Percentiles rank a stretch among this genome's conserved stretches.
phyloP scores from a whole-genome alignment of 2,888 invertebrate genomes.

The Blera fallax region DNA sequence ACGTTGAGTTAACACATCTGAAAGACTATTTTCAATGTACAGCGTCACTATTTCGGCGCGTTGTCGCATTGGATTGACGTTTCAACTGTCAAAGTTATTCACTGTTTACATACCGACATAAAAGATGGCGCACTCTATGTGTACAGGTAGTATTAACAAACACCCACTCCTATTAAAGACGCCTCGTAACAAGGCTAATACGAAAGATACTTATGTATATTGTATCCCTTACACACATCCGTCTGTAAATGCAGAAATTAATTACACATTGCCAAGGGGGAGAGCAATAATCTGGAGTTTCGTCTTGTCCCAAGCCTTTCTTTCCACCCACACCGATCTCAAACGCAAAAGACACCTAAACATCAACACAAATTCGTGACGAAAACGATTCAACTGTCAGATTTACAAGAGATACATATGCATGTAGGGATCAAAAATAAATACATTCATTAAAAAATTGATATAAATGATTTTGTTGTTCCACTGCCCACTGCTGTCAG shows the following conservation, averaged over 20 bases:
- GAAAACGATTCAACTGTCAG: slow-evolving; percentile 32
- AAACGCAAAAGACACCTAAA: background rate
- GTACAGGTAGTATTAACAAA: too few species aligned
- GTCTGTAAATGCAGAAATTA: background rate
- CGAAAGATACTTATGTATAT: background rate
- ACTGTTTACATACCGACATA: too few species aligned
- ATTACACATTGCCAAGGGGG: background rate
- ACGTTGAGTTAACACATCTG: background rate
- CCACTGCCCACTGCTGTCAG: background rate
- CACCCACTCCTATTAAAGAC: too few species aligned
- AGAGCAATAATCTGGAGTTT: background rate
- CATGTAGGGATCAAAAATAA: background rate
- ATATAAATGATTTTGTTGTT: slow-evolving; percentile 11
- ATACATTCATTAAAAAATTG: background rate
- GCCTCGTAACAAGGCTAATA: background rate
- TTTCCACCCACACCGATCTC: slow-evolving; percentile 7
- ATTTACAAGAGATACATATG: slow-evolving; percentile 17
- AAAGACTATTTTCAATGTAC: too few species aligned
- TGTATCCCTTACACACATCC: background rate
- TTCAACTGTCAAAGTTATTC: too few species aligned
- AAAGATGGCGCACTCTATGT: too few species aligned
- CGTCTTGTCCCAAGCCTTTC: background rate
- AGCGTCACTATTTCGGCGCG: too few species aligned
- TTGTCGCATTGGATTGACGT: too few species aligned
- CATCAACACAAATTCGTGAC: slow-evolving; percentile 21